Base-by-base conservation (phyloP, 2,113 vertebrate species). In the Burhinus oedicnemus region DNA sequence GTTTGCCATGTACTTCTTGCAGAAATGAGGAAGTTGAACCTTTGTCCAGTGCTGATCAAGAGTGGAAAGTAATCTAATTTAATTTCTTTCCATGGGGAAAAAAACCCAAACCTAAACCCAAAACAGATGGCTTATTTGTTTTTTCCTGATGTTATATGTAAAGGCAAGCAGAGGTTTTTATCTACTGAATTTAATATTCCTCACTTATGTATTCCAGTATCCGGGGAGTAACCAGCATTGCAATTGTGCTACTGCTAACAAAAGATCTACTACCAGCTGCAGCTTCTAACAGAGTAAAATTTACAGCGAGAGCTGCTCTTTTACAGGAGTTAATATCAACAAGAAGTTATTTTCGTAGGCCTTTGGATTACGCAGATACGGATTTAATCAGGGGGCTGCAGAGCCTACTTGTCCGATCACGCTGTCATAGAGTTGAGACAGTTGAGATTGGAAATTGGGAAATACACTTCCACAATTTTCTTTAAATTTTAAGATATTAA, bases 211-310 rank as follows among this genome's bases (percentile, higher is more conserved):
- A 18, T 80, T 71, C 32, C 26, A n/a, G 60, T 76, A 51, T 76
- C 52, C 74, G 88, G 97, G 95, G 95, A 97, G 81, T 92, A 93
- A 64, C 60, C 55, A 68, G 83, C 40, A 13, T 52, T 92, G 78
- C 77, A 72, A 11, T 34, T 57, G 78, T 76, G 71, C 61, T 75
- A 0, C 86, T 93, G 85, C 85, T 84, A 34, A 83, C 38, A 40
- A 61, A 72, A 76, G 70, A 64, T 40, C 61, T 80, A 0, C 29
- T 69, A 92, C 84, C n/a, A 89, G 61, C 94, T 88, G 82, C 81
- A 83, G 26, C 51, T 79, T 38, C 22, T 44, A 84, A 18, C 38
- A n/a, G 65, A 93, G 38, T 9, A 7, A 83, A 89, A 96, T 70
- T 54, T 61, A 5, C 32, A 30, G 22, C 5, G 1, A 52, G 57